Evolutionary conservation across 2,797 vertebrate genomes (phyloP).

Genomic region (Pangasius larnaudii): DNA sequence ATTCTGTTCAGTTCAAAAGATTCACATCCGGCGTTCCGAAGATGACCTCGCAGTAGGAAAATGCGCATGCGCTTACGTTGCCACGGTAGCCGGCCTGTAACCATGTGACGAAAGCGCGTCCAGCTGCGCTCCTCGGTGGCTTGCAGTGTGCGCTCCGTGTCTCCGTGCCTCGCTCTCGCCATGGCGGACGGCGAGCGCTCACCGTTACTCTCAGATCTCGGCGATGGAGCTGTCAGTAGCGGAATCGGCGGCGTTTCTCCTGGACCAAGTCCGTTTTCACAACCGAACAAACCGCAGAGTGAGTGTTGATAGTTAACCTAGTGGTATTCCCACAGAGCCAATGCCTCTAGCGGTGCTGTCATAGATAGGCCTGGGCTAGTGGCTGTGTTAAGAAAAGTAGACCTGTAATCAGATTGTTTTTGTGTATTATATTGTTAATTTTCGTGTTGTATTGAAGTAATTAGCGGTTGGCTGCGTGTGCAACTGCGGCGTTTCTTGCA

Average conservation of each 20-base stretch:
- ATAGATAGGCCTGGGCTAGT: conserved; percentile 18
- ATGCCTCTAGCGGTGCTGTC: conserved; percentile 26
- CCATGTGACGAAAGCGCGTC: conserved; percentile 76
- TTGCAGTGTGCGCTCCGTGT: conserved; percentile 69
- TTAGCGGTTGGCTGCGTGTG: not conserved
- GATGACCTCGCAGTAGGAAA: not conserved
- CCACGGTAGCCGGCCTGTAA: conserved; percentile 69
- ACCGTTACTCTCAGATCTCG: conserved; percentile 86
- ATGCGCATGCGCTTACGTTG: conserved; percentile 61
- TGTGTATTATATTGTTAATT: not conserved
- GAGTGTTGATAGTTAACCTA: conserved; percentile 64
- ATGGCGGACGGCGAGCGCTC: conserved; percentile 94
- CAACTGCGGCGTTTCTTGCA: not conserved
- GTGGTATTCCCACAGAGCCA: not conserved
- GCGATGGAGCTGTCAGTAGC: conserved; percentile 81
- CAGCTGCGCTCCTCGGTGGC: conserved; percentile 41
- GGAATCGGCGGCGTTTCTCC: conserved; percentile 79
- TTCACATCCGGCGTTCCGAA: not conserved
- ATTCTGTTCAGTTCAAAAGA: not conserved
- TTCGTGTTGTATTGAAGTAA: not conserved
- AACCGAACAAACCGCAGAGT: conserved; percentile 84
- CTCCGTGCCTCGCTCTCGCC: conserved; percentile 70
- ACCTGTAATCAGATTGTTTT: too few relatives aligned
- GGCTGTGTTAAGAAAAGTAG: not conserved
- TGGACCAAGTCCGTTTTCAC: conserved; percentile 77